A percentile compares a stretch with the other conserved stretches of the same genome.
Conservation (phyloP, 2,797 vertebrate species). For the Stomatorhinus walkeri region DNA sequence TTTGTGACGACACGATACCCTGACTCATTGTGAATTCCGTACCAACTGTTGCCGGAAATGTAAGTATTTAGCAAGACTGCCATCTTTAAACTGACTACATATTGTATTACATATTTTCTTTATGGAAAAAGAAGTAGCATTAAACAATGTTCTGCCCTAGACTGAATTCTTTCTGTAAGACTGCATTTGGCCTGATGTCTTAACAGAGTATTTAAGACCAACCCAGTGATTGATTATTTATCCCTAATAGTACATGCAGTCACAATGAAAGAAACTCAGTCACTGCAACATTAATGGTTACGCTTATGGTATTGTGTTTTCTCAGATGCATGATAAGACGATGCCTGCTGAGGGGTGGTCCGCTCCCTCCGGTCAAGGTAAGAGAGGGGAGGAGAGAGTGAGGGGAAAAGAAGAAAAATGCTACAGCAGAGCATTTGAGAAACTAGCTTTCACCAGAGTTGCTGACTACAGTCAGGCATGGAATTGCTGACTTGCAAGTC, state of each 20-base stretch:
- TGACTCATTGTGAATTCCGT: conserved; percentile 29
- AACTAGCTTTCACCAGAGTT: background rate
- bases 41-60: background rate
- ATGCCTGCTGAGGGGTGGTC: conserved; percentile 55
- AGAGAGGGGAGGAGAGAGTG: conserved; percentile 10
- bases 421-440: background rate
- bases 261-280: background rate
- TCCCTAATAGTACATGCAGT: background rate
- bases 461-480: background rate
- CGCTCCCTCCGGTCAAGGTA: conserved; percentile 60
- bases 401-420: background rate
- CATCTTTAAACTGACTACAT: conserved; percentile 20
- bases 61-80: conserved; percentile 14
- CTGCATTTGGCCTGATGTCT: background rate
- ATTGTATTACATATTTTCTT: background rate
- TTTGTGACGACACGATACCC: conserved; percentile 30
- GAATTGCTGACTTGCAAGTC: background rate
- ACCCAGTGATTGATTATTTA: background rate
- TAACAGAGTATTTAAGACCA: background rate
- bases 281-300: background rate
- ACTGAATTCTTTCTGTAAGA: background rate
- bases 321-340: conserved; percentile 57
- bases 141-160: background rate
- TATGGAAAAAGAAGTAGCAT: background rate
- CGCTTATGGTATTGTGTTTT: conserved; percentile 12